Percentiles rank a stretch among this genome's conserved stretches.
Evolutionary conservation across 1,140 invertebrate species (phyloP).

Genomic region (Danaus plexippus): DNA sequence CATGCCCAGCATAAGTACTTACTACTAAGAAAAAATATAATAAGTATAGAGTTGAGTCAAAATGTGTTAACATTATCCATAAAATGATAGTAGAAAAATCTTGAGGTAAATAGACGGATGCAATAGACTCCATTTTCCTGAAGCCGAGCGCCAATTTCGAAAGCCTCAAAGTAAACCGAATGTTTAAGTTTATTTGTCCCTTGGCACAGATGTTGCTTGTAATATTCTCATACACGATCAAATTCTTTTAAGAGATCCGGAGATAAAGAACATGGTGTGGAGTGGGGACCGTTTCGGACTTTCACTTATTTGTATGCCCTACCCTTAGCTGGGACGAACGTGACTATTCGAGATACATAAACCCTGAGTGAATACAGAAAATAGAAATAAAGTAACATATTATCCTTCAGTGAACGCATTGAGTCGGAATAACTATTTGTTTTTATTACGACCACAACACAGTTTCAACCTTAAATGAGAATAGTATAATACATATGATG

Average conservation of each 20-base stretch:
- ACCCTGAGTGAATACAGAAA: constrained; percentile 70
- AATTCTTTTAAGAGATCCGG: constrained; percentile 69
- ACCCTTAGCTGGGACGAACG: constrained; percentile 62
- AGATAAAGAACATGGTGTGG: constrained; percentile 67
- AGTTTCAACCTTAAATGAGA: constrained; percentile 2
- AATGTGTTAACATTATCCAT: no score
- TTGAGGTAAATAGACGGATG: no score
- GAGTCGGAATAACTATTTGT: constrained; percentile 47
- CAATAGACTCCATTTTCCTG: no score
- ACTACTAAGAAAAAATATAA: no score
- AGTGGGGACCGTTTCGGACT: constrained; percentile 63
- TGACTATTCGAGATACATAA: constrained; percentile 72
- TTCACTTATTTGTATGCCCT: constrained; percentile 70
- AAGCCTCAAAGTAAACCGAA: constrained; percentile 22
- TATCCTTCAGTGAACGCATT: constrained; percentile 62
- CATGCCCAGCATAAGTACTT: not conserved
- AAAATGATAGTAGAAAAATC: no score
- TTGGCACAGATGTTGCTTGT: constrained; percentile 66
- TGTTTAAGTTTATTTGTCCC: constrained; percentile 66
- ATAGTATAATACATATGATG: not conserved
- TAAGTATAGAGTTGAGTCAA: no score
- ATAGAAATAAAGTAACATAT: constrained; percentile 71
- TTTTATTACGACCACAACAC: constrained; percentile 20
- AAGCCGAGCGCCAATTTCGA: no score
- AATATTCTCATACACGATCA: constrained; percentile 69